Evolutionary conservation across 92 coral and sea anemone species (phyloP).

Genomic region (Zoanthus sociatus): DNA sequence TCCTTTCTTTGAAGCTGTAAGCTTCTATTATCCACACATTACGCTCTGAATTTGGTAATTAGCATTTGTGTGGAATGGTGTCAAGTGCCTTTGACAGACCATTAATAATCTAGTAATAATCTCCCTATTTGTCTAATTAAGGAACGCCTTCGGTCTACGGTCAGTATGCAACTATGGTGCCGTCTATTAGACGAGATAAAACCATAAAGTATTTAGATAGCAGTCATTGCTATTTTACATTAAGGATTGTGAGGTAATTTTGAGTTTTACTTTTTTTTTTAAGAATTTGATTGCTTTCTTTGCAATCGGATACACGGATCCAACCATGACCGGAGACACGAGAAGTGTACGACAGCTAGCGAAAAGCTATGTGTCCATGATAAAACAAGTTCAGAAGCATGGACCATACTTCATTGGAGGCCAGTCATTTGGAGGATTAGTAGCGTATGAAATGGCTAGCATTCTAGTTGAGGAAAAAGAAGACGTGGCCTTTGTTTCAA

Average conservation of each 20-base stretch:
- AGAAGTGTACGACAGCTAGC: conserved; percentile 66
- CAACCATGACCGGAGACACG: conserved; percentile 56
- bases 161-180: too few relatives aligned
- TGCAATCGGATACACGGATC: conserved; percentile 65
- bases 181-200: too few relatives aligned
- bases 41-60: too few relatives aligned
- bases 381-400: conserved; percentile 52
- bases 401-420: conserved; percentile 77
- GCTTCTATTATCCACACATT: too few relatives aligned
- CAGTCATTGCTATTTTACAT: background rate
- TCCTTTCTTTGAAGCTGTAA: too few relatives aligned
- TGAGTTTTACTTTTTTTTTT: background rate
- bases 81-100: too few relatives aligned
- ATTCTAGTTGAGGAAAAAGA: conserved; percentile 67
- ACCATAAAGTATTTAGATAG: too few relatives aligned
- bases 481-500: conserved; percentile 73
- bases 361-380: conserved; percentile 59
- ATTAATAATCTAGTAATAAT: too few relatives aligned
- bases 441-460: conserved; percentile 81
- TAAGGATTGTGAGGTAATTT: background rate
- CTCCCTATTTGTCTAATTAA: too few relatives aligned
- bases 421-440: conserved; percentile 73
- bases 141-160: too few relatives aligned
- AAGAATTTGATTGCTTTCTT: conserved; percentile 64
- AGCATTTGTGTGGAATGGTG: too few relatives aligned